Conservation (phyloP, 2,797 vertebrate species). For the Triplophysa bombifrons region DNA sequence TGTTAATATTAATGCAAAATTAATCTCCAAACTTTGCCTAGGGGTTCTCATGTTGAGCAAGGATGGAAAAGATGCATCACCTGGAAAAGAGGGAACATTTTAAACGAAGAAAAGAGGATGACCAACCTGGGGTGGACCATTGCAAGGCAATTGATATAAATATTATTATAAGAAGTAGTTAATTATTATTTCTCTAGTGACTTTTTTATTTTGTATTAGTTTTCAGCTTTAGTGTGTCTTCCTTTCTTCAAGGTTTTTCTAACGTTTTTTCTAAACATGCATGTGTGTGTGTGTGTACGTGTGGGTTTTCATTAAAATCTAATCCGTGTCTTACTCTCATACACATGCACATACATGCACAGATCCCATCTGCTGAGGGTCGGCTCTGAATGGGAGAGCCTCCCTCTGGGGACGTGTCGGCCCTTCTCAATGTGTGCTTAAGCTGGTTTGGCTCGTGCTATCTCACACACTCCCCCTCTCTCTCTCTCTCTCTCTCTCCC, state of each 20-base stretch:
- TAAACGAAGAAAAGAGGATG: no score
- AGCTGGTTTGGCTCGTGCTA: slow-evolving; percentile 64
- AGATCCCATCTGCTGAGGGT: slow-evolving; percentile 75
- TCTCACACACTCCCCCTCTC: slow-evolving; percentile 24
- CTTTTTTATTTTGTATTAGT: background rate
- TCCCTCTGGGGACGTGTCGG: slow-evolving; percentile 63
- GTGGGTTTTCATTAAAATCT: slow-evolving; percentile 78
- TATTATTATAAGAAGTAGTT: background rate
- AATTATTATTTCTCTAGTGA: slow-evolving; percentile 9
- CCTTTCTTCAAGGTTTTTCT: slow-evolving; percentile 8
- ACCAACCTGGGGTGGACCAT: no score
- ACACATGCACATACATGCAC: slow-evolving; percentile 38
- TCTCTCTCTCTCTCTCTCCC: slow-evolving; percentile 59
- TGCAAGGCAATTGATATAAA: no score
- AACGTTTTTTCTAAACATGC: slow-evolving; percentile 40
- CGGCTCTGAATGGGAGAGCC: slow-evolving; percentile 70
- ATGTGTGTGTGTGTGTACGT: slow-evolving; percentile 20
- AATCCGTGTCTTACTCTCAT: slow-evolving; percentile 58
- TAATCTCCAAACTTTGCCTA: no score
- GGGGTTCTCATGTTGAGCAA: no score
- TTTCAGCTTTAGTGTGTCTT: slow-evolving; percentile 12
- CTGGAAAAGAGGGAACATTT: no score
- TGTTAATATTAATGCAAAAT: no score
- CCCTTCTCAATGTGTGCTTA: slow-evolving; percentile 72
- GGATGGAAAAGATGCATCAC: no score